Evolutionary conservation across 2,113 vertebrate genomes (phyloP), one percentile per base, ranked within the genome.

Genomic region (Istiophorus platypterus): DNA sequence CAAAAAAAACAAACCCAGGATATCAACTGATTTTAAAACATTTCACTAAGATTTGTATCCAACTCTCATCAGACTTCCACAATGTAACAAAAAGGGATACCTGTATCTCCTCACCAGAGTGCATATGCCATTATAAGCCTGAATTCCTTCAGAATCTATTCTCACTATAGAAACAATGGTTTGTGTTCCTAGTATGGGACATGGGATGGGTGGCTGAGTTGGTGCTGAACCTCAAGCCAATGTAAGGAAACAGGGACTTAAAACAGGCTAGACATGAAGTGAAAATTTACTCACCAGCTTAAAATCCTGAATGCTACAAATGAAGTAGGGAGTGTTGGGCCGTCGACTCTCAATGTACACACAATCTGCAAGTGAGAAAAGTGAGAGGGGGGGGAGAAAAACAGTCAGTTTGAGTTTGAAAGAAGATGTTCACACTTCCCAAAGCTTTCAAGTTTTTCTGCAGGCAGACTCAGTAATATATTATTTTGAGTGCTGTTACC

Each of bases 241-340:
- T 7, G 58, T 27, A 31, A 79, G 74, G 76, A 75, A 54, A 56
- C 39, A 17, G 68, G 57, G n/a, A 67, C 62, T 73, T 11, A 17
- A 74, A 69, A 78, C 59, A 83, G 72, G 14, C 51, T 34, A 47
- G 58, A 62, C 41, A 80, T 68, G 65, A 87, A 68, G 64, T 69
- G 72, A 81, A 81, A 82, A 56, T 84, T 76, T 92, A 96, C 98
- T 99, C 96, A 99, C 98, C 98, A 99, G 95, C 94, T 99, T 99
- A 96, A 99, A 99, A 95, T 99, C 98, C 96, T 99, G 98, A 95
- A 99, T 99, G 96, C 98, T 99, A 96, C 98, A 99, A 95, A 99
- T 99, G 97, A 99, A 99, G 94, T 99, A 99, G 31, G 98, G 98
- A 37, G 97, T 99, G 92, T 99, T 99, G 91, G 98, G 97, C 83